Evolutionary conservation across 2,888 invertebrate genomes (phyloP).

Genomic region (Acronicta psi): DNA sequence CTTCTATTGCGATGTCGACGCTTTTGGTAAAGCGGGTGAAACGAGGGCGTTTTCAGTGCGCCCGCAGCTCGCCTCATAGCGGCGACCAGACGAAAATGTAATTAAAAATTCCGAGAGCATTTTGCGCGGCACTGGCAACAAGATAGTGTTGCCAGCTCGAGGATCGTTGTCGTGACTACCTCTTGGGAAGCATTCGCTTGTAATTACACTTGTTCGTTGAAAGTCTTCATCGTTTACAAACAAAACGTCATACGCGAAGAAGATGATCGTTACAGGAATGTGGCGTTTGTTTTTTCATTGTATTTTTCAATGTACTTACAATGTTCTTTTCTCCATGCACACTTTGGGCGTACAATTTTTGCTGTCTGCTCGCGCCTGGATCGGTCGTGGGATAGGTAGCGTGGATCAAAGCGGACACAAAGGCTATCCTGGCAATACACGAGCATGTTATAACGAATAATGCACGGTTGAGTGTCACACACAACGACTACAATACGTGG

Average conservation of each 20-base stretch:
- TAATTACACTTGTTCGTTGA: constrained; percentile 84
- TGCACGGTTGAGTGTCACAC: constrained; percentile 95
- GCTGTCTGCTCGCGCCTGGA: constrained; percentile 37
- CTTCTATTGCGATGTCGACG: constrained; percentile 89
- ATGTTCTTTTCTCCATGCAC: constrained; percentile 55
- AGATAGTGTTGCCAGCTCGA: constrained; percentile 86
- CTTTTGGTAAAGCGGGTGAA: constrained; percentile 86
- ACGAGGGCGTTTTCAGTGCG: constrained; percentile 82
- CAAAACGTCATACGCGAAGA: constrained; percentile 68
- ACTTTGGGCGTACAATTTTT: constrained; percentile 47
- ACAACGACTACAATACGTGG: constrained; percentile 98
- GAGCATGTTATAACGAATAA: constrained; percentile 98
- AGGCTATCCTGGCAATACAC: constrained; percentile 97
- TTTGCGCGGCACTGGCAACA: constrained; percentile 86
- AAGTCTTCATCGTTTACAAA: constrained; percentile 74
- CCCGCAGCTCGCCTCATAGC: constrained; percentile 82
- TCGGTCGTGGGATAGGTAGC: constrained; percentile 91
- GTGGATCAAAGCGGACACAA: constrained; percentile 98
- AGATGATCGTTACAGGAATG: constrained; percentile 66
- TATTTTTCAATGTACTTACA: constrained; percentile 45
- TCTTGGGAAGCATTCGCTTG: constrained; percentile 85
- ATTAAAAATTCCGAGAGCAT: constrained; percentile 89
- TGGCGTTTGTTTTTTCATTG: constrained; percentile 55
- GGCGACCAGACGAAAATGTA: constrained; percentile 88
- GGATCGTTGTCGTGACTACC: constrained; percentile 85